These are phyloP conservation scores for Suricata suricatta DNA, from an alignment of 2,113 vertebrate genomes.

Conservation along the genomic window DNA sequence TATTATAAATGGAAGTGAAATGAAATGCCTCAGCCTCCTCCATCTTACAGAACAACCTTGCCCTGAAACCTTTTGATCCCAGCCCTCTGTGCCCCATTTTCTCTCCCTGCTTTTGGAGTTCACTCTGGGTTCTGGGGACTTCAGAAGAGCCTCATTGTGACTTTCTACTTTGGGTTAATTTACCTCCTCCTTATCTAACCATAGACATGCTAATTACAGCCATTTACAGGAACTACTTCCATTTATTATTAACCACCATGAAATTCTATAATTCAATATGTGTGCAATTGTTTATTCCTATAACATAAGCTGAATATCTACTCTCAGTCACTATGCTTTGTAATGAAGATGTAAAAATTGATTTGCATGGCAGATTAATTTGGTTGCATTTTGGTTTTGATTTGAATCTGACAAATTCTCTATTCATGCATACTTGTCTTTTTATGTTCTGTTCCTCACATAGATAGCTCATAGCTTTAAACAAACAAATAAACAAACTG, in stretches of 20 bases:
- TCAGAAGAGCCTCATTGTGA: not conserved
- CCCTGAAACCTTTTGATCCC: not conserved
- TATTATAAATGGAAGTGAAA: not conserved
- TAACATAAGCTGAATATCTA: not conserved
- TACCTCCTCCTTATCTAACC: not conserved
- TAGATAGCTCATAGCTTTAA: not conserved
- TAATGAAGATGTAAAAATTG: not conserved
- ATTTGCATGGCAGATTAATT: not conserved
- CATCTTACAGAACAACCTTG: not conserved
- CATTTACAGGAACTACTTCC: conserved; percentile 51
- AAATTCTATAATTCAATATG: conserved; percentile 4
- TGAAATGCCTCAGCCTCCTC: not conserved
- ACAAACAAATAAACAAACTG: not conserved
- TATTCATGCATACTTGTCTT: not conserved
- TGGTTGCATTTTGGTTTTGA: conserved; percentile 31
- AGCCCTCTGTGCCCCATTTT: not conserved
- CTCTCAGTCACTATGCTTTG: not conserved
- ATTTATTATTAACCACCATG: conserved; percentile 47
- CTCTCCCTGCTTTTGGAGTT: not conserved
- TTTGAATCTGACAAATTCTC: conserved; percentile 4
- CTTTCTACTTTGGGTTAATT: not conserved
- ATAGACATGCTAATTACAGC: conserved; percentile 17
- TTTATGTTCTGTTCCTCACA: not conserved
- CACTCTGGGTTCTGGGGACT: not conserved
- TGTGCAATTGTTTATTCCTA: conserved; percentile 6